Evolutionary conservation across 2,113 vertebrate species (phyloP), one percentile per base, ranked within the genome.

Genomic region (Trematocara unimaculatum): DNA sequence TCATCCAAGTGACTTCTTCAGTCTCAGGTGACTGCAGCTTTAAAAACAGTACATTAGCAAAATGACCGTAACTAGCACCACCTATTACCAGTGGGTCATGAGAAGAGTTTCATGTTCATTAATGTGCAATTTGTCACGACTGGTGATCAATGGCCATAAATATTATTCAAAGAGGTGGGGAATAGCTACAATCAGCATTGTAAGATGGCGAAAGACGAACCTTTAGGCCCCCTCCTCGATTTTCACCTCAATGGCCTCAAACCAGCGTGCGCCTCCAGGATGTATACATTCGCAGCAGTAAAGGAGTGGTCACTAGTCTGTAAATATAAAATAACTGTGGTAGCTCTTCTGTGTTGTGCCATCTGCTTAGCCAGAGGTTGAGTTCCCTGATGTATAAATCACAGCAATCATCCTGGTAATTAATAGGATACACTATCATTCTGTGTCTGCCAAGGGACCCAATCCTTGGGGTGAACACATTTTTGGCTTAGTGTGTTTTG

Each of bases 1-100:
- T 18, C 58, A 33, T 62, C 58, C 29, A 62, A 62, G 17, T 38
- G 33, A 67, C 18, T 38, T 64, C 60, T 64, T 64, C 10, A 1
- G 5, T 64, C 31, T 64, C 60, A 64, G 60, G 31, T 64, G 17
- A 0, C 17, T 64, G 60, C 60, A 64, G 60, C 33, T 38, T 67
- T 13, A 38, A 12, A 64, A 64, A 38, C 18, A 64, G 33, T n/a
- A 38, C 6, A n/a, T 35, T 38, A 12, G 10, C 10, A 67, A 38
- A 20, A 0, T 0, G 10, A 64, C 60, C 18, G 7, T 38, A 40
- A 38, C 0, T 13, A 67, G 4, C 62, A 67, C 33, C 11, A 20
- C 56, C 7, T 31, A 60, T 31, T 60, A 31, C 29, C 29, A 33
- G 14, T 31, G 14, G 29, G 8, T 1, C 26, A 31, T 31, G 8